Evolutionary conservation across 2,888 invertebrate genomes (phyloP).

Genomic region (Prosapia bicincta): DNA sequence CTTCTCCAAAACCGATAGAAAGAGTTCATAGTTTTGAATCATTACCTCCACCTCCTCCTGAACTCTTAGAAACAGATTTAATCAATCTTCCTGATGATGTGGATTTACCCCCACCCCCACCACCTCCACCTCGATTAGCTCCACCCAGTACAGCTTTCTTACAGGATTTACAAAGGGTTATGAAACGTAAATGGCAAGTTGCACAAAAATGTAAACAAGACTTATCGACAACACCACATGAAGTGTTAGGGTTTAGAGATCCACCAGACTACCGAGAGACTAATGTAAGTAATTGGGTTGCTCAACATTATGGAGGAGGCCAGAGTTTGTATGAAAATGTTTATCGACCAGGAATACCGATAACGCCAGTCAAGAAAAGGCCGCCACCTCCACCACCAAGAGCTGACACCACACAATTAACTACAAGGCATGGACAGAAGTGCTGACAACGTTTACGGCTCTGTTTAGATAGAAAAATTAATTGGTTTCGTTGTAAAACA

Average conservation of each 20-base stretch:
- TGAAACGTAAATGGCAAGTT: constrained; percentile 71
- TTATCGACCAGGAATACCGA: constrained; percentile 30
- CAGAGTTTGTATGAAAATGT: constrained; percentile 78
- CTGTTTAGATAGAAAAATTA: not conserved
- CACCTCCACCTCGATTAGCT: constrained; percentile 47
- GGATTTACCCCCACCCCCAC: constrained; percentile 57
- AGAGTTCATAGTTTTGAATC: constrained; percentile 39
- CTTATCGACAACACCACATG: constrained; percentile 83
- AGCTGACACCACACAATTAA: constrained; percentile 81
- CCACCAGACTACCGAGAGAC: constrained; percentile 74
- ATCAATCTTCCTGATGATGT: constrained; percentile 50
- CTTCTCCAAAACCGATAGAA: constrained; percentile 22
- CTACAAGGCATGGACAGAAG: constrained; percentile 45
- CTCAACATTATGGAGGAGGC: constrained; percentile 72
- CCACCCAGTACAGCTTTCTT: constrained; percentile 52
- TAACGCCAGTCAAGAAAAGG: constrained; percentile 55
- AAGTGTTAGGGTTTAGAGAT: constrained; percentile 85
- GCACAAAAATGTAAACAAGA: constrained; percentile 82
- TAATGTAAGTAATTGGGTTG: constrained; percentile 86
- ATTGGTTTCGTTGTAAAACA: not conserved
- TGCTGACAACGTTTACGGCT: constrained; percentile 15
- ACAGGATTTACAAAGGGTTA: constrained; percentile 84
- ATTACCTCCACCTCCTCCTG: constrained; percentile 59
- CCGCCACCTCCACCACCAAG: constrained; percentile 91
- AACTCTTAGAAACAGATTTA: constrained; percentile 65